Evolutionary conservation across 2,797 vertebrate species (phyloP), one percentile per base, ranked within the genome.

Genomic region (Saxicola maurus): DNA sequence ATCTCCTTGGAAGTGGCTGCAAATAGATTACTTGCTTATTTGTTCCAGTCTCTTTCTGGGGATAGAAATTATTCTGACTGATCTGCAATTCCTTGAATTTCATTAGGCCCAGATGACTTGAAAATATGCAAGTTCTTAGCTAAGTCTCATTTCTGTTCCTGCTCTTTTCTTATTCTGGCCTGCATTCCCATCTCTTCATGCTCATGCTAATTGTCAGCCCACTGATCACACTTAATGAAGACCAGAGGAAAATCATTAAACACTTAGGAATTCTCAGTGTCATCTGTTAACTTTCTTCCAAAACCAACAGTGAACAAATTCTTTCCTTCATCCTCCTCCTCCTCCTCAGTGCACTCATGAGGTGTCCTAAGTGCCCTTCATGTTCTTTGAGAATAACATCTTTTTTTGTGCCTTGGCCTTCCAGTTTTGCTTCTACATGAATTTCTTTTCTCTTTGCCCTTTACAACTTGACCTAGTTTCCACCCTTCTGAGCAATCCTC

Each of bases 391-490:
- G 52, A 87, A 89, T 17, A 86, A 62, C 56, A 60, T 59, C 48
- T 81, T 68, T 71, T 53, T 87, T 49, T 67, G 64, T 79, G 77
- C 86, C 83, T 82, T 84, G 80, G 82, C 60, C 80, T 89, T 67
- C 91, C 86, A 43, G 71, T 87, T 95, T 67, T 72, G 77, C 74
- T 76, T 64, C 86, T 86, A 66, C 71, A 79, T 73, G 49, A 51
- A 86, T 94, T 94, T 87, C 69, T 78, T 75, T 86, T 76, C 81
- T 79, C 19, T 86, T 78, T 95, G 86, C 83, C 92, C 91, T 91
- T 91, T 91, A 56, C 53, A 92, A 92, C 80, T 88, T 92, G 95
- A 95, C 95, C 92, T 82, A 95, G 74, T 95, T 95, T 95, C 95
- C 90, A 95, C 83, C 45, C 81, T 92, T 91, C 92, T 91, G 77